A percentile compares a stretch with the other conserved stretches of the same genome.
phyloP scores from a whole-genome alignment of 1,140 invertebrate genomes.

The Drosophila sechellia region DNA sequence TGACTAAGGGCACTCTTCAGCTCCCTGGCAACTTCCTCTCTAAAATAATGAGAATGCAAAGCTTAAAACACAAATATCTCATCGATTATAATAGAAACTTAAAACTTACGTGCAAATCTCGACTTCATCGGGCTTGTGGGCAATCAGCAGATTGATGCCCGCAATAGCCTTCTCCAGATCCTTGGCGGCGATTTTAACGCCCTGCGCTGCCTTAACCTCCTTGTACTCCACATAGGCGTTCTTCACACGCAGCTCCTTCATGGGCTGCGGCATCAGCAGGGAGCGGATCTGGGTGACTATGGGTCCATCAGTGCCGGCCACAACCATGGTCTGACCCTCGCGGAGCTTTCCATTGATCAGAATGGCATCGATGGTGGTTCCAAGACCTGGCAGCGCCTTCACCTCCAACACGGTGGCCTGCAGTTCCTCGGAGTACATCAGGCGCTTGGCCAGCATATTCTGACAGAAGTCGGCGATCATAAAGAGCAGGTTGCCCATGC shows the following conservation, averaged over 20 bases:
- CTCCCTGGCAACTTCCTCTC: constrained; percentile 92
- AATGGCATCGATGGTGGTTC: constrained; percentile 99
- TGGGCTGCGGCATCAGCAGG: constrained; percentile 98
- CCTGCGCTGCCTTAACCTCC: constrained; percentile 97
- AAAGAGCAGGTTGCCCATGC: constrained; percentile 98
- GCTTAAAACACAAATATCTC: background rate
- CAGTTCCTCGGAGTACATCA: constrained; percentile 97
- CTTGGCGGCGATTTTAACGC: constrained; percentile 99
- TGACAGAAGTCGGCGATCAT: constrained; percentile 97
- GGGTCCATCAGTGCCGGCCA: constrained; percentile 99
- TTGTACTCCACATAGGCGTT: constrained; percentile 98
- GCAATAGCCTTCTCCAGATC: constrained; percentile 99
- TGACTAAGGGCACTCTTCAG: constrained; percentile 95
- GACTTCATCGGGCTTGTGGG: constrained; percentile 96
- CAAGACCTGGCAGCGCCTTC: constrained; percentile 98
- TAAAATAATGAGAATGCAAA: constrained; percentile 56
- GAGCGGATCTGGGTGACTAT: constrained; percentile 99
- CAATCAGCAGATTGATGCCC: constrained; percentile 94
- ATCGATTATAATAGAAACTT: no score
- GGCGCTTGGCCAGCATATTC: constrained; percentile 93
- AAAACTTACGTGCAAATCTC: constrained; percentile 89
- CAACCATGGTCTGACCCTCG: constrained; percentile 97
- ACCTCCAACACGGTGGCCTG: constrained; percentile 99
- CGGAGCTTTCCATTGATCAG: constrained; percentile 97
- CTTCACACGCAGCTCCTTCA: constrained; percentile 99